phyloP scores from a whole-genome alignment of 1,140 invertebrate genomes.

The Leucophenga varia region DNA sequence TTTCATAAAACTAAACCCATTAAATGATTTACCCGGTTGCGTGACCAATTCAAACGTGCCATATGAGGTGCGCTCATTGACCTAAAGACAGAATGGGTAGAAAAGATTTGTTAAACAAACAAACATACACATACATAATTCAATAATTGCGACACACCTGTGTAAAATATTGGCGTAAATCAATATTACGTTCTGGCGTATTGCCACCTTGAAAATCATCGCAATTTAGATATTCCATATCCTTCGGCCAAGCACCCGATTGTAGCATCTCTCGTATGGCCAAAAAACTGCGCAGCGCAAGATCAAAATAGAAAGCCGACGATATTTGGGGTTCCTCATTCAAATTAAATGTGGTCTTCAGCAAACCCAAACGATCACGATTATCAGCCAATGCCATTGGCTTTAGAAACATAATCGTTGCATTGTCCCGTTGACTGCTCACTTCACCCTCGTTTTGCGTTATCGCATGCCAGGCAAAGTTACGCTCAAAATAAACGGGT shows the following conservation, averaged over 20 bases:
- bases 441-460: constrained; percentile 69
- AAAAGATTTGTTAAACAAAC: constrained; percentile 43
- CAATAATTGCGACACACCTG: constrained; percentile 55
- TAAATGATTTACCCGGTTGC: constrained; percentile 58
- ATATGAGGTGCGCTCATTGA: constrained; percentile 66
- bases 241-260: constrained; percentile 68
- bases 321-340: constrained; percentile 70
- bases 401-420: constrained; percentile 67
- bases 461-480: constrained; percentile 69
- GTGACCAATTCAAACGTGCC: constrained; percentile 62
- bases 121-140: too few species aligned
- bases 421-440: constrained; percentile 68
- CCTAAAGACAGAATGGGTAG: constrained; percentile 39
- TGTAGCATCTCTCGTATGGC: constrained; percentile 63
- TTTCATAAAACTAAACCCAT: constrained; percentile 72
- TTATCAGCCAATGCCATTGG: constrained; percentile 64
- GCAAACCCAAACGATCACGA: constrained; percentile 65
- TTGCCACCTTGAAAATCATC: constrained; percentile 75
- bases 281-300: constrained; percentile 71
- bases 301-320: constrained; percentile 84
- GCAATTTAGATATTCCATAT: constrained; percentile 72
- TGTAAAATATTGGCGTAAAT: constrained; percentile 61
- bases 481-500: constrained; percentile 53
- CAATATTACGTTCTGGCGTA: constrained; percentile 65
- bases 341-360: constrained; percentile 69